Conservation (phyloP, 2,113 vertebrate genomes). For the Poeciliopsis occidentalis region DNA sequence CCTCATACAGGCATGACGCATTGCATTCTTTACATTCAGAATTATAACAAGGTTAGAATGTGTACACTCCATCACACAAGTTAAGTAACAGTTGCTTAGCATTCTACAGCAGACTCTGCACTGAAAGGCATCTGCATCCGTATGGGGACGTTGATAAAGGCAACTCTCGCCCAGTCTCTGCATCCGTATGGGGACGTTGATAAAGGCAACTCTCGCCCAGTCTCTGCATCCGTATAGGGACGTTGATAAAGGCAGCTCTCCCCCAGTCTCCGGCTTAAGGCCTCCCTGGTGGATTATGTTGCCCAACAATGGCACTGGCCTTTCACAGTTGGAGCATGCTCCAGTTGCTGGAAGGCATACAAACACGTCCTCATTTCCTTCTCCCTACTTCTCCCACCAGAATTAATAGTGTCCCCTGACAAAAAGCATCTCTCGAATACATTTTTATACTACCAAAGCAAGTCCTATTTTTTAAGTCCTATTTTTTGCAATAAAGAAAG, state of each 20-base stretch:
- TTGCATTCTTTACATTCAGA: constrained; percentile 22
- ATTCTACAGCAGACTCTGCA: constrained; percentile 56
- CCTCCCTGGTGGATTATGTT: constrained; percentile 75
- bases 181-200: no score
- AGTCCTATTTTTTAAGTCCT: constrained; percentile 32
- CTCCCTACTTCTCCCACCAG: constrained; percentile 32
- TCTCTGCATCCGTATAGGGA: no score
- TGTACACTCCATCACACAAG: constrained; percentile 12
- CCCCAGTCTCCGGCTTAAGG: constrained; percentile 53
- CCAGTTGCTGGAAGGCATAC: constrained; percentile 63
- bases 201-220: no score
- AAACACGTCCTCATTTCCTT: constrained; percentile 50
- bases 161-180: no score
- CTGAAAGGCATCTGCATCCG: constrained; percentile 52
- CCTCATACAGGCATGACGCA: constrained; percentile 26
- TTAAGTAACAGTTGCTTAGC: constrained; percentile 43
- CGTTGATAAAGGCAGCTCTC: no score
- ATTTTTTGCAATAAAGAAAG: constrained; percentile 38
- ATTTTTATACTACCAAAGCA: constrained; percentile 52
- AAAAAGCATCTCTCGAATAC: constrained; percentile 44
- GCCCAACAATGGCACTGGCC: constrained; percentile 70
- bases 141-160: no score
- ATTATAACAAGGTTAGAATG: constrained; percentile 34
- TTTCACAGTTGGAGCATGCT: constrained; percentile 71
- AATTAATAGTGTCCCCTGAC: constrained; percentile 48